Percentiles rank a stretch among this genome's conserved stretches.
phyloP scores from a whole-genome alignment of 2,113 vertebrate genomes.

The Anas platyrhynchos region DNA sequence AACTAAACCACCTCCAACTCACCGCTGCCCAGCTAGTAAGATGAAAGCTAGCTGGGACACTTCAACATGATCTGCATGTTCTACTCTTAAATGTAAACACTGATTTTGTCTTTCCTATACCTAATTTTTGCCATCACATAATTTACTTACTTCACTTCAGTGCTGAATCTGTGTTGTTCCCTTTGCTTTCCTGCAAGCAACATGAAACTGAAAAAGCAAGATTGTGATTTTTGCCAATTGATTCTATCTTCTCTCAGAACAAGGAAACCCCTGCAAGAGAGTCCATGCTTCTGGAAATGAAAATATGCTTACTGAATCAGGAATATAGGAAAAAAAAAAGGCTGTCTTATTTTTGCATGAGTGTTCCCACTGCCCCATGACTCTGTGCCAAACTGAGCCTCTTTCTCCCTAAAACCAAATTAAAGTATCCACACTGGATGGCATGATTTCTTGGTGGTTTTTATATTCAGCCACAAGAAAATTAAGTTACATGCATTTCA shows the following conservation, averaged over 20 bases:
- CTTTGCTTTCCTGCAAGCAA: not conserved
- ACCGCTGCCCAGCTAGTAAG: not conserved
- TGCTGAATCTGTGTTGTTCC: not conserved
- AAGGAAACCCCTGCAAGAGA: not conserved
- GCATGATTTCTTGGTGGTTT: constrained; percentile 56
- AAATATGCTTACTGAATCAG: not conserved
- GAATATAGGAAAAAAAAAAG: not conserved
- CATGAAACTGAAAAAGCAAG: not conserved
- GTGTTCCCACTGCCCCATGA: constrained; percentile 22
- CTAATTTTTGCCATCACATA: not conserved
- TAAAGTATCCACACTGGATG: constrained; percentile 34
- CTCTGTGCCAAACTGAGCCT: constrained; percentile 28
- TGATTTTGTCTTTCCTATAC: not conserved
- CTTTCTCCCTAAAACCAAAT: constrained; percentile 41
- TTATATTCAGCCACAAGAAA: constrained; percentile 51
- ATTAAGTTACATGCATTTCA: constrained; percentile 55
- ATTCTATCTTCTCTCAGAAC: not conserved
- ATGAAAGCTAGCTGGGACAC: not conserved
- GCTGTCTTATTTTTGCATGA: not conserved
- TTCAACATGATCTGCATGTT: not conserved
- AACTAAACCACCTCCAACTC: not conserved
- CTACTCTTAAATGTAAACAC: not conserved
- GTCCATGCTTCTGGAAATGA: not conserved
- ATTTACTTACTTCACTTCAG: not conserved
- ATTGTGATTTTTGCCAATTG: not conserved